Conservation (phyloP, 2,888 invertebrate species). For the Frankliniella fusca region DNA sequence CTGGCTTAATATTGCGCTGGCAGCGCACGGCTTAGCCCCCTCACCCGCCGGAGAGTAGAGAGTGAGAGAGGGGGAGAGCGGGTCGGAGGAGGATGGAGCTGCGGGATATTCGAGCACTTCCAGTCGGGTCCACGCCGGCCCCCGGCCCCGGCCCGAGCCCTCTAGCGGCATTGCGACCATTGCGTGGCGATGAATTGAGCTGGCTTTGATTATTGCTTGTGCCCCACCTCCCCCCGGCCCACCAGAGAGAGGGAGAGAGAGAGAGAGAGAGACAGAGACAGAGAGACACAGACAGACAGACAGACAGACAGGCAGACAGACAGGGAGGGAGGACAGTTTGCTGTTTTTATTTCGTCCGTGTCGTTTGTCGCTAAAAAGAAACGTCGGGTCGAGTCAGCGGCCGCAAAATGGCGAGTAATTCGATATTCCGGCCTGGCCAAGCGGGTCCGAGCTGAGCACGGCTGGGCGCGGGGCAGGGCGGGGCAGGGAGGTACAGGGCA, state of each 20-base stretch:
- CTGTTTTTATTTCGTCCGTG: background rate
- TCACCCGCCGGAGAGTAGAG: background rate
- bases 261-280: too few relatives aligned
- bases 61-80: background rate
- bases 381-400: background rate
- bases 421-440: background rate
- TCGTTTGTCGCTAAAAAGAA: constrained; percentile 9
- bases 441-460: background rate
- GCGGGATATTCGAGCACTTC: background rate
- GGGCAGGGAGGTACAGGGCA: too few relatives aligned
- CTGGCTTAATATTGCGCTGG: constrained; percentile 10
- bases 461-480: background rate
- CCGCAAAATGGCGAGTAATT: background rate
- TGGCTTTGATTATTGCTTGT: constrained; percentile 6
- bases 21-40: constrained; percentile 1
- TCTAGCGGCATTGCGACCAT: background rate
- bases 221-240: background rate
- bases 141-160: background rate
- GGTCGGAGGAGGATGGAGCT: background rate
- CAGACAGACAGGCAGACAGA: too few relatives aligned
- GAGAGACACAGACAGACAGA: too few relatives aligned
- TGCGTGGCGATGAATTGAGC: constrained; percentile 10
- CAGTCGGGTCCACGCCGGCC: background rate
- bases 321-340: background rate
- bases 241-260: too few relatives aligned